These are phyloP conservation scores for Ricordea florida DNA, from an alignment of 92 coral and sea anemone genomes.

Conservation along the genomic window DNA sequence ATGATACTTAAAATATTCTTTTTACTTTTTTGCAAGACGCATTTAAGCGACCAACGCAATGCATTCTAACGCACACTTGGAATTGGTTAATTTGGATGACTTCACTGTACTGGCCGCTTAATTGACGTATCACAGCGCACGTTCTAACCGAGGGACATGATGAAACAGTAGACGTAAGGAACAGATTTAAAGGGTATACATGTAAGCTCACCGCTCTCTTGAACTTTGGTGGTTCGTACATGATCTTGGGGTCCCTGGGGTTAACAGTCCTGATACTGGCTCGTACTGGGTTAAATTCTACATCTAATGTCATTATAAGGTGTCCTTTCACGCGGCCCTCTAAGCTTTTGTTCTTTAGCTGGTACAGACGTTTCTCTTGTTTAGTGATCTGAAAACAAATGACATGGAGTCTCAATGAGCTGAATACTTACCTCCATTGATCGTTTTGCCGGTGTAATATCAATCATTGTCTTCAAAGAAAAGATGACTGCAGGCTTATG, in stretches of 20 bases:
- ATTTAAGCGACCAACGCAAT: no score
- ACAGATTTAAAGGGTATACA: not conserved
- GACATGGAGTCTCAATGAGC: not conserved
- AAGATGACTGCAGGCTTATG: no score
- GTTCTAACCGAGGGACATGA: no score
- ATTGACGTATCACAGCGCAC: no score
- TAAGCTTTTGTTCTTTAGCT: conserved; percentile 89
- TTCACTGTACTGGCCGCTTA: no score
- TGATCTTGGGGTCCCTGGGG: conserved; percentile 93
- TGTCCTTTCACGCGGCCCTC: conserved; percentile 97
- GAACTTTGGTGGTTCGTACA: conserved; percentile 85
- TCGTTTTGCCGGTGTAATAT: not conserved
- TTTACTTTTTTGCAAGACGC: no score
- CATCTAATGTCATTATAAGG: conserved; percentile 91
- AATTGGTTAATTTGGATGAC: no score
- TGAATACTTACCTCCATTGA: not conserved
- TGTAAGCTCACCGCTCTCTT: conserved; percentile 86
- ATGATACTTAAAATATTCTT: no score
- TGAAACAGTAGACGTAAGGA: not conserved
- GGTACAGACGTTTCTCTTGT: conserved; percentile 96
- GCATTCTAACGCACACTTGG: no score
- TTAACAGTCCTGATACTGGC: conserved; percentile 94
- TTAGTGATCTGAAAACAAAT: conserved; percentile 63
- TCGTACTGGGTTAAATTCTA: conserved; percentile 88
- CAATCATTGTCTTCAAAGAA: no score